Evolutionary conservation across 2,797 vertebrate species (phyloP).

Genomic region (Girardinus metallicus): DNA sequence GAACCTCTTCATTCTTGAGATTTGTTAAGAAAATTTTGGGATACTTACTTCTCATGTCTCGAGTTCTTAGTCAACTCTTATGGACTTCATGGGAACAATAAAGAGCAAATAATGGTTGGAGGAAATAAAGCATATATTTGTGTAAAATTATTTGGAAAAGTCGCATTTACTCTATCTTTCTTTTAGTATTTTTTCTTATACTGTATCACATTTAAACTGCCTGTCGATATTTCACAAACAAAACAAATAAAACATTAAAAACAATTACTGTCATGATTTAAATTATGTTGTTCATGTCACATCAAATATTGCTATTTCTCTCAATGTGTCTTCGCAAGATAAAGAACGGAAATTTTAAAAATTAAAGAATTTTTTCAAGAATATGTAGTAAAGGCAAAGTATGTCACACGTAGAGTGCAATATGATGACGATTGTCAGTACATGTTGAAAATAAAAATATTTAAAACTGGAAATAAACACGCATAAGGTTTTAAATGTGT

Average conservation of each 20-base stretch:
- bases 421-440: not conserved
- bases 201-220: not conserved
- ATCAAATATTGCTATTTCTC: not conserved
- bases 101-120: not conserved
- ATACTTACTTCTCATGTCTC: not conserved
- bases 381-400: too few species aligned
- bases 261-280: not conserved
- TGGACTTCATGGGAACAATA: not conserved
- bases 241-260: not conserved
- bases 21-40: not conserved
- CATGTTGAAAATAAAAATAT: not conserved
- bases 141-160: not conserved
- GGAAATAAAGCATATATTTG: not conserved
- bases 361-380: too few species aligned
- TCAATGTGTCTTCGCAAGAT: not conserved
- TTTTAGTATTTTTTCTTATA: not conserved
- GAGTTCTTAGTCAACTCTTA: not conserved
- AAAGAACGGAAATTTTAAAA: not conserved
- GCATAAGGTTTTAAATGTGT: not conserved
- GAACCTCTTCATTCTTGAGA: not conserved
- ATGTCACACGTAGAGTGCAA: too few species aligned
- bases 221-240: not conserved
- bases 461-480: not conserved
- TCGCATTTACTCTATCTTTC: not conserved
- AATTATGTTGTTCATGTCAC: not conserved